These are phyloP conservation scores for Drosophila quinaria DNA, from an alignment of 2,888 invertebrate genomes.

Conservation along the genomic window DNA sequence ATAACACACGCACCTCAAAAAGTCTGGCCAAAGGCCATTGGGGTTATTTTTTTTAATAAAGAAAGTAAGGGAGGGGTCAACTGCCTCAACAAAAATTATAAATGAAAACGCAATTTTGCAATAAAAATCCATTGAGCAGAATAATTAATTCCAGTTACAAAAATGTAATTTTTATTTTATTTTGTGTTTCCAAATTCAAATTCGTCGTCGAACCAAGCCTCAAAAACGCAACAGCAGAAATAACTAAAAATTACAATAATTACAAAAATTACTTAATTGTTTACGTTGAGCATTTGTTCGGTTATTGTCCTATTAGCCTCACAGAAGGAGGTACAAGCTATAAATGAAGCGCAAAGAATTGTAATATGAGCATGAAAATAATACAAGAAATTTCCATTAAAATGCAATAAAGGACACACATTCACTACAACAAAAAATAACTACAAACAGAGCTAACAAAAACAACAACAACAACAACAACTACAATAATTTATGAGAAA, in stretches of 20 bases:
- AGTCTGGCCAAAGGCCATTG: conserved; percentile 21
- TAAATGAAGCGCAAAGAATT: conserved; percentile 46
- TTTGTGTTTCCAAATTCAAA: conserved; percentile 10
- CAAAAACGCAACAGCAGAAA: conserved; percentile 29
- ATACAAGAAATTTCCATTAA: conserved; percentile 71
- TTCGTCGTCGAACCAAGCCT: conserved; percentile 33
- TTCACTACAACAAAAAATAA: conserved; percentile 1
- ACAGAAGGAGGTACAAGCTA: conserved; percentile 54
- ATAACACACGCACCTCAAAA: conserved; percentile 37
- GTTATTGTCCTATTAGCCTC: conserved; percentile 60
- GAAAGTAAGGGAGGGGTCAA: conserved; percentile 4
- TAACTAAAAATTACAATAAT: conserved; percentile 41
- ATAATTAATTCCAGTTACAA: conserved; percentile 28
- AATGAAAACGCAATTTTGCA: conserved; percentile 76
- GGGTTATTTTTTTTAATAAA: conserved; percentile 27
- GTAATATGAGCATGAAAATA: background rate
- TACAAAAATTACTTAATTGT: conserved; percentile 69
- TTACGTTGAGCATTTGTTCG: conserved; percentile 32
- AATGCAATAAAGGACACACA: conserved; percentile 71
- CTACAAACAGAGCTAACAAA: background rate
- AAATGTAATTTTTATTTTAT: conserved; percentile 1
- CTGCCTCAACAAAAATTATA: conserved; percentile 41
- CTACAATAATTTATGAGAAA: conserved; percentile 66
- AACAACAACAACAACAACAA: conserved; percentile 14
- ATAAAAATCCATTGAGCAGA: conserved; percentile 70